phyloP scores from a whole-genome alignment of 2,113 vertebrate species.

The Coryphaenoides rupestris region DNA sequence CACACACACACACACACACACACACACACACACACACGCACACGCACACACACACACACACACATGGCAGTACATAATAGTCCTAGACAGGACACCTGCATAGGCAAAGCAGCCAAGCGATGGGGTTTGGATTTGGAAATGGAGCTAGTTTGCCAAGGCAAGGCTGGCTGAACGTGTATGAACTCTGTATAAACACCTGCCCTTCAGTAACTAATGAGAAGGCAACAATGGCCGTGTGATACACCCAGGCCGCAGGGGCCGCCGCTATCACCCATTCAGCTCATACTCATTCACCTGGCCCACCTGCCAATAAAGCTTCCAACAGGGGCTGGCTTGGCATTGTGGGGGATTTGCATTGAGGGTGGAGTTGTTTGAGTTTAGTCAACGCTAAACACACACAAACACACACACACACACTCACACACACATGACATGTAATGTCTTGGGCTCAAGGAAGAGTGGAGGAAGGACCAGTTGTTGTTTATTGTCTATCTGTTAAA shows the following conservation, averaged over 20 bases:
- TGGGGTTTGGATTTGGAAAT: conserved; percentile 50
- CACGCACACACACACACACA: background rate
- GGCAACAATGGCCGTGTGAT: conserved; percentile 52
- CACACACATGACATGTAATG: background rate
- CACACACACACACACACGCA: background rate
- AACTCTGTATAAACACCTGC: conserved; percentile 56
- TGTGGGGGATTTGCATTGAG: conserved; percentile 38
- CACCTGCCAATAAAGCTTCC: conserved; percentile 52
- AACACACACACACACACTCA: background rate
- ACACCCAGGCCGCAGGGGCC: conserved; percentile 47
- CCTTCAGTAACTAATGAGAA: conserved; percentile 62
- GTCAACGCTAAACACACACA: background rate
- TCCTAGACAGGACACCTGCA: conserved; percentile 38
- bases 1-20: background rate
- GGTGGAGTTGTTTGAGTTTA: background rate
- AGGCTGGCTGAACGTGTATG: conserved; percentile 53
- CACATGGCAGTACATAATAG: background rate
- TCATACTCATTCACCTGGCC: conserved; percentile 50
- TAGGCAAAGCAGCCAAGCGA: conserved; percentile 26
- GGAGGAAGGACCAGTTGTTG: background rate
- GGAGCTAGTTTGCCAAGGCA: conserved; percentile 22
- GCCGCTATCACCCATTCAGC: conserved; percentile 48
- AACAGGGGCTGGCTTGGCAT: conserved; percentile 22
- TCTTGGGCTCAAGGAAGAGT: background rate
- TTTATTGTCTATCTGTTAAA: background rate